Percentiles rank a stretch among this genome's conserved stretches.
Evolutionary conservation across 2,888 invertebrate genomes (phyloP).

Genomic region (Lymantria monacha): DNA sequence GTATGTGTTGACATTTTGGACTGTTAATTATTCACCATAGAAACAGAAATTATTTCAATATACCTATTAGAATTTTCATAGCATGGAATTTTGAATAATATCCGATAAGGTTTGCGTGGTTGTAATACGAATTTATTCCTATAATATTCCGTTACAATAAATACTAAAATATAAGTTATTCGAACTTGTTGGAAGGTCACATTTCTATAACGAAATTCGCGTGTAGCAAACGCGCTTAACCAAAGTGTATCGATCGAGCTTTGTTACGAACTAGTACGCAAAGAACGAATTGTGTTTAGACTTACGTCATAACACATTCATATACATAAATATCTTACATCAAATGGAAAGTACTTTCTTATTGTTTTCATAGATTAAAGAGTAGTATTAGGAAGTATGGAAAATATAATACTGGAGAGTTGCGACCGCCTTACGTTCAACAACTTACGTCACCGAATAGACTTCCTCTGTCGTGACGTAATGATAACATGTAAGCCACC

Average conservation of each 20-base stretch:
- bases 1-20: no score
- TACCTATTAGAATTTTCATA: neutral
- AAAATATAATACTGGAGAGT: no score
- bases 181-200: constrained; percentile 28
- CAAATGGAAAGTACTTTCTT: no score
- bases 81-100: neutral
- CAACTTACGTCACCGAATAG: no score
- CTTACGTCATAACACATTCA: constrained; percentile 16
- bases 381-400: no score
- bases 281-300: constrained; percentile 1
- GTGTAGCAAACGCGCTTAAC: constrained; percentile 26
- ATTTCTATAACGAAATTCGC: constrained; percentile 28
- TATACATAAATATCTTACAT: neutral
- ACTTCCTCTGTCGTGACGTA: no score
- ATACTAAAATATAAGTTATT: constrained; percentile 22
- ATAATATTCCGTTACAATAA: neutral
- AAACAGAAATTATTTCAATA: neutral
- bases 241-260: constrained; percentile 27
- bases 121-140: neutral
- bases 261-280: constrained; percentile 15
- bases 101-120: constrained; percentile 19
- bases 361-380: no score
- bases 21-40: no score
- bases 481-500: no score
- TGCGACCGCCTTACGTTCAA: no score